Evolutionary conservation across 2,113 vertebrate species (phyloP).

Genomic region (Paratilapia polleni): DNA sequence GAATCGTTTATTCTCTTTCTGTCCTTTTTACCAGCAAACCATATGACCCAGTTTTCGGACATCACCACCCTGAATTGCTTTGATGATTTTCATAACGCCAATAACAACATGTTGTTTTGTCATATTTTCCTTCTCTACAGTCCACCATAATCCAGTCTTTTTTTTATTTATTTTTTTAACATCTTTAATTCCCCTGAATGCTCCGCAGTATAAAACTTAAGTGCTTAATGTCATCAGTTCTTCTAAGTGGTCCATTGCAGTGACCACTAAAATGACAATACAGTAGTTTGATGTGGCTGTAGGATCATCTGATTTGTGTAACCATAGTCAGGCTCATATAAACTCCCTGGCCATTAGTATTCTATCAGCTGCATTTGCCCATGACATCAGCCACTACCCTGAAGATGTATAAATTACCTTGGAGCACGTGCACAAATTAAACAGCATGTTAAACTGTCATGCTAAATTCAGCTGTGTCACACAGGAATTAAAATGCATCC

Average conservation of each 20-base stretch:
- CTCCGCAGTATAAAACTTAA: not conserved
- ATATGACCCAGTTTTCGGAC: conserved; percentile 55
- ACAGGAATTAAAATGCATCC: conserved; percentile 10
- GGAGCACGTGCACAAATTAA: not conserved
- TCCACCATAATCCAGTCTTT: not conserved
- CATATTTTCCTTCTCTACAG: not conserved
- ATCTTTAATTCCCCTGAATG: not conserved
- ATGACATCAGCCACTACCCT: not conserved
- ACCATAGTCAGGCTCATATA: not conserved
- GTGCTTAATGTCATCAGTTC: not conserved
- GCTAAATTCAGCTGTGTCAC: conserved; percentile 1
- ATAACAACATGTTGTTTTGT: not conserved
- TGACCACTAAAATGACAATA: not conserved
- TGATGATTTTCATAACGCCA: not conserved
- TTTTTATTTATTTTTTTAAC: not conserved
- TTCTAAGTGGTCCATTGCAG: not conserved
- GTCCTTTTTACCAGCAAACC: conserved; percentile 1
- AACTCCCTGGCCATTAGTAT: conserved; percentile 3
- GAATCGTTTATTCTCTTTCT: conserved; percentile 37
- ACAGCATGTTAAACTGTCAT: not conserved
- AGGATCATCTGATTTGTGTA: conserved; percentile 5
- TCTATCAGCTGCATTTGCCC: conserved; percentile 7
- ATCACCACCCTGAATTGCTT: conserved; percentile 13
- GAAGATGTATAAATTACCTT: not conserved
- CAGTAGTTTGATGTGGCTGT: not conserved